phyloP scores from a whole-genome alignment of 2,888 invertebrate genomes.

The Torymus auratus region DNA sequence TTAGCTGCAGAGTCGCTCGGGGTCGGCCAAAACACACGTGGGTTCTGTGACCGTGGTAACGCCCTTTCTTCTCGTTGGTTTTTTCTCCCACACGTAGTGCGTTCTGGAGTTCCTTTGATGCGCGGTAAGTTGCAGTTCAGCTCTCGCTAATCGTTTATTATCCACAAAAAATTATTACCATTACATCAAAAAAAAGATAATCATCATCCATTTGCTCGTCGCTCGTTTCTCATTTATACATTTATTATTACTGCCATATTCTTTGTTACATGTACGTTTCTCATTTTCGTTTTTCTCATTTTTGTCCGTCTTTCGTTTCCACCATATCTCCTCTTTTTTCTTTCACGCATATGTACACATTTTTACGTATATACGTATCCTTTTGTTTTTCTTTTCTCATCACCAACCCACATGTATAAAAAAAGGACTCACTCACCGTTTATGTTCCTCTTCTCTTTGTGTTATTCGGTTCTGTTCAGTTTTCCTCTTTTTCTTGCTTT shows the following conservation, averaged over 20 bases:
- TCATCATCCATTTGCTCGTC: slow-evolving; percentile 56
- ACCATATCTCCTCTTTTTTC: background rate
- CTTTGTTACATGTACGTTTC: slow-evolving; percentile 24
- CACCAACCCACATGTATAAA: slow-evolving; percentile 39
- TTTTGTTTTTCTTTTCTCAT: slow-evolving; percentile 19
- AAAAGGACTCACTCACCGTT: slow-evolving; percentile 26
- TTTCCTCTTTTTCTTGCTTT: slow-evolving; percentile 46
- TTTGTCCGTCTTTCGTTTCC: slow-evolving; percentile 16
- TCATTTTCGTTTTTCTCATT: slow-evolving; percentile 9
- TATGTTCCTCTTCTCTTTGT: slow-evolving; percentile 39
- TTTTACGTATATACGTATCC: background rate
- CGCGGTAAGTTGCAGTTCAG: slow-evolving; percentile 93
- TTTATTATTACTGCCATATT: slow-evolving; percentile 19
- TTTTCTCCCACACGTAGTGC: slow-evolving; percentile 84
- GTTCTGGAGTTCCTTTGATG: slow-evolving; percentile 99
- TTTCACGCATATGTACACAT: slow-evolving; percentile 20
- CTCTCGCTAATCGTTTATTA: slow-evolving; percentile 75
- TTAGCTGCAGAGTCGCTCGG: slow-evolving; percentile 60
- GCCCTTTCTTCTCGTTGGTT: slow-evolving; percentile 77
- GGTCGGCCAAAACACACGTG: slow-evolving; percentile 62
- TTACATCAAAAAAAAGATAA: slow-evolving; percentile 26
- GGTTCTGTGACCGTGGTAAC: slow-evolving; percentile 77
- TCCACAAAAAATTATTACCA: slow-evolving; percentile 33
- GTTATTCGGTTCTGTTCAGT: slow-evolving; percentile 48
- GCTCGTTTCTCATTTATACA: slow-evolving; percentile 50